A percentile compares a stretch with the other conserved stretches of the same genome.
Evolutionary conservation across 2,797 vertebrate species (phyloP).

Genomic region (Notolepis coatsorum): DNA sequence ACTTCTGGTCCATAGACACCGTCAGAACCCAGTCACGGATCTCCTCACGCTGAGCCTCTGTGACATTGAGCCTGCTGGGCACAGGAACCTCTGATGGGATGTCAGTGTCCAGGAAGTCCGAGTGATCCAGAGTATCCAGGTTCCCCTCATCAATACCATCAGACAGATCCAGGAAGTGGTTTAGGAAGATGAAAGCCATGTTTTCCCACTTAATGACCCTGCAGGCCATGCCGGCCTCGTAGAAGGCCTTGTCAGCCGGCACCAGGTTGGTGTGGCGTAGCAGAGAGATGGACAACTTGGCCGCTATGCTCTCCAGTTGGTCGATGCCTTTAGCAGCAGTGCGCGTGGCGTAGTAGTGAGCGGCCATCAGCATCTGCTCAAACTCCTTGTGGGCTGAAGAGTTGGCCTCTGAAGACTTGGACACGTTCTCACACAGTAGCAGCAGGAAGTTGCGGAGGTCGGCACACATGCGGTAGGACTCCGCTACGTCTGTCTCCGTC

Average conservation of each 20-base stretch:
- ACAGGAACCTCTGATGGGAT: conserved; percentile 95
- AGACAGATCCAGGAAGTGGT: conserved; percentile 94
- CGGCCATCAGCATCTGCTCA: conserved; percentile 89
- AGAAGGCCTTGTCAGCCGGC: conserved; percentile 95
- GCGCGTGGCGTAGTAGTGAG: conserved; percentile 91
- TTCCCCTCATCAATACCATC: conserved; percentile 95
- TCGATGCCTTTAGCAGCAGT: conserved; percentile 85
- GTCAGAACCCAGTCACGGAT: conserved; percentile 95
- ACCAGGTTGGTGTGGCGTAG: conserved; percentile 92
- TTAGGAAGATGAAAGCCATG: conserved; percentile 98
- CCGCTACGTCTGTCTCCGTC: conserved; percentile 75
- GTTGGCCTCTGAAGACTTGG: conserved; percentile 88
- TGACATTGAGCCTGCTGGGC: conserved; percentile 88
- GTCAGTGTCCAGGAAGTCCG: conserved; percentile 92
- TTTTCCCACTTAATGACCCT: conserved; percentile 92
- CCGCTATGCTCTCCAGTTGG: conserved; percentile 87
- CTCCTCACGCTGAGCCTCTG: conserved; percentile 91
- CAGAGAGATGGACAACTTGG: conserved; percentile 91
- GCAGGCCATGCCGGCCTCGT: conserved; percentile 91
- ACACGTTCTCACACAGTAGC: conserved; percentile 91
- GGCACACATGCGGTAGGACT: conserved; percentile 90
- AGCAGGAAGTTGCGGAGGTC: conserved; percentile 88
- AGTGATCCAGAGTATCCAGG: conserved; percentile 89
- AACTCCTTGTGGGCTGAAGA: conserved; percentile 89
- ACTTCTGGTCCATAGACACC: conserved; percentile 90